Percentiles rank a stretch among this genome's conserved stretches.
Conservation (phyloP, 2,797 vertebrate genomes). For the Huso huso region DNA sequence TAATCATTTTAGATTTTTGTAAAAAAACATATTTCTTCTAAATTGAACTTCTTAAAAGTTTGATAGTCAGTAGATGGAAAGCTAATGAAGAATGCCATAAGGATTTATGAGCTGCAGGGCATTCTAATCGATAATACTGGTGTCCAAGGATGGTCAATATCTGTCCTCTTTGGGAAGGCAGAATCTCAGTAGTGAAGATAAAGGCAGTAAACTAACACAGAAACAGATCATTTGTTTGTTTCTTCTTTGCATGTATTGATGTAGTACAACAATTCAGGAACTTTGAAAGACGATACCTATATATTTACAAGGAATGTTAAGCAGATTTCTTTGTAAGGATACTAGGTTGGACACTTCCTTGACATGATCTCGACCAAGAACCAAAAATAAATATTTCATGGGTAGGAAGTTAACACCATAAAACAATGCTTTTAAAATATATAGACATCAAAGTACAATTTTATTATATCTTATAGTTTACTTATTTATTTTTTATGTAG, state of each 20-base stretch:
- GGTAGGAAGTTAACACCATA: too few species aligned
- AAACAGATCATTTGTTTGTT: neutral
- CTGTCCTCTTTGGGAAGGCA: neutral
- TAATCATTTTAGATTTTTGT: neutral
- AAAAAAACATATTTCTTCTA: neutral
- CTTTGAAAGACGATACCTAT: too few species aligned
- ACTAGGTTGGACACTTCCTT: too few species aligned
- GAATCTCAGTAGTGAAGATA: neutral
- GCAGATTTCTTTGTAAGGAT: too few species aligned
- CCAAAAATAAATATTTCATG: too few species aligned
- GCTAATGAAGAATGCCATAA: neutral
- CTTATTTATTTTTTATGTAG: constrained; percentile 2
- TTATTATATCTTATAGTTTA: neutral
- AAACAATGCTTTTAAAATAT: too few species aligned
- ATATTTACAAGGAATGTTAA: too few species aligned
- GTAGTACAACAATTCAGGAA: too few species aligned
- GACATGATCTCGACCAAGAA: too few species aligned
- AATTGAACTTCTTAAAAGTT: neutral
- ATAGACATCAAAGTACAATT: too few species aligned
- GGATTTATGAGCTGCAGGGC: neutral
- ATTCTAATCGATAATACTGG: constrained; percentile 5
- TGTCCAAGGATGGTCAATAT: constrained; percentile 4
- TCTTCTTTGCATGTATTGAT: neutral
- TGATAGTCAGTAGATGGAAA: neutral
- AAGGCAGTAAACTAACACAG: neutral